Conservation (phyloP, 2,888 invertebrate genomes). For the Buathra laborator region DNA sequence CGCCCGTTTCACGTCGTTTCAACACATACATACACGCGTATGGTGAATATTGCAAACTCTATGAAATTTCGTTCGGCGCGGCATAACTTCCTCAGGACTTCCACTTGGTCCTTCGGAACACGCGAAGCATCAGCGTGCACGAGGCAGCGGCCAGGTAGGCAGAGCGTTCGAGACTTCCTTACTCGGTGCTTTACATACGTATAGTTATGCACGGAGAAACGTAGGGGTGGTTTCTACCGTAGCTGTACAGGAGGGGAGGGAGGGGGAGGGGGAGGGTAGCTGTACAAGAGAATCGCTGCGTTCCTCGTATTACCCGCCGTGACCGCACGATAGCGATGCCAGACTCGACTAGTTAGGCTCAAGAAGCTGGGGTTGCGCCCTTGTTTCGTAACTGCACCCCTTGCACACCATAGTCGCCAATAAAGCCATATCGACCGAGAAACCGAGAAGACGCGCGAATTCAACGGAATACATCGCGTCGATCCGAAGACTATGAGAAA, state of each 20-base stretch:
- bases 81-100: constrained; percentile 28
- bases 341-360: neutral
- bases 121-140: constrained; percentile 53
- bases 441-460: neutral
- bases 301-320: constrained; percentile 41
- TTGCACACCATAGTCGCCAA: neutral
- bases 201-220: neutral
- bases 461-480: neutral
- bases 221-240: neutral
- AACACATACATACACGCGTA: neutral
- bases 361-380: neutral
- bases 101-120: constrained; percentile 24
- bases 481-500: neutral
- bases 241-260: neutral
- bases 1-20: neutral
- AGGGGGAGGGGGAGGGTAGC: neutral
- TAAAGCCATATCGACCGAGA: constrained; percentile 8
- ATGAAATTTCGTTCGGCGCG: constrained; percentile 45
- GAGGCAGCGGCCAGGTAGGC: neutral
- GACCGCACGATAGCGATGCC: constrained; percentile 21
- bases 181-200: constrained; percentile 16
- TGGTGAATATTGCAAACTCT: constrained; percentile 2
- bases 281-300: constrained; percentile 44
- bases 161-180: constrained; percentile 3
- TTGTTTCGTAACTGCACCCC: neutral